A percentile compares a stretch with the other conserved stretches of the same genome.
Evolutionary conservation across 2,113 vertebrate species (phyloP).

Genomic region (Cyprinus carpio): DNA sequence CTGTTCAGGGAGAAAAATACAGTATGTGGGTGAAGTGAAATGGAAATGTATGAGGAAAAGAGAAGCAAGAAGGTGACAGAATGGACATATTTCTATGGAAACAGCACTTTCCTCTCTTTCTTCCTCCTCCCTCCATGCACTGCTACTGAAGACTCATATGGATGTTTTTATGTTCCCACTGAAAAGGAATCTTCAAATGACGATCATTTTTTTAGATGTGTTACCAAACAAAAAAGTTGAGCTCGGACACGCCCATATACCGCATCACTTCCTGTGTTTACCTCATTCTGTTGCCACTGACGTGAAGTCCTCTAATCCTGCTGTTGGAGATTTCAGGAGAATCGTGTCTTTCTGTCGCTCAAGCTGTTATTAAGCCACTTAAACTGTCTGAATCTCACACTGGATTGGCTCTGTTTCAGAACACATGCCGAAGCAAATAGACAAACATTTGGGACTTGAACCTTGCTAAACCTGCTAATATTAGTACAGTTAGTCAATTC

Average conservation of each 20-base stretch:
- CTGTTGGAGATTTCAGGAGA: constrained; percentile 27
- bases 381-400: constrained; percentile 29
- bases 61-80: constrained; percentile 52
- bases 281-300: not conserved
- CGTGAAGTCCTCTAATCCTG: constrained; percentile 24
- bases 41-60: constrained; percentile 46
- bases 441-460: not conserved
- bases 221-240: not conserved
- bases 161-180: not conserved
- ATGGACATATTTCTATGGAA: constrained; percentile 75
- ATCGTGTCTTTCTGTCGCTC: constrained; percentile 18
- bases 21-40: constrained; percentile 50
- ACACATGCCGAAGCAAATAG: not conserved
- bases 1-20: constrained; percentile 43
- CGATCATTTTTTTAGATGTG: not conserved
- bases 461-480: constrained; percentile 11
- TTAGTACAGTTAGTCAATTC: not conserved
- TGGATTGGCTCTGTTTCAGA: constrained; percentile 1
- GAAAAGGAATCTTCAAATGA: not conserved
- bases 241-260: not conserved
- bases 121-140: constrained; percentile 9
- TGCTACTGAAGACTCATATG: not conserved
- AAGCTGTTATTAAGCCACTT: not conserved
- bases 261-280: constrained; percentile 23
- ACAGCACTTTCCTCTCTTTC: constrained; percentile 59